Conservation (phyloP, 1,140 invertebrate genomes). For the Musca vetustissima region DNA sequence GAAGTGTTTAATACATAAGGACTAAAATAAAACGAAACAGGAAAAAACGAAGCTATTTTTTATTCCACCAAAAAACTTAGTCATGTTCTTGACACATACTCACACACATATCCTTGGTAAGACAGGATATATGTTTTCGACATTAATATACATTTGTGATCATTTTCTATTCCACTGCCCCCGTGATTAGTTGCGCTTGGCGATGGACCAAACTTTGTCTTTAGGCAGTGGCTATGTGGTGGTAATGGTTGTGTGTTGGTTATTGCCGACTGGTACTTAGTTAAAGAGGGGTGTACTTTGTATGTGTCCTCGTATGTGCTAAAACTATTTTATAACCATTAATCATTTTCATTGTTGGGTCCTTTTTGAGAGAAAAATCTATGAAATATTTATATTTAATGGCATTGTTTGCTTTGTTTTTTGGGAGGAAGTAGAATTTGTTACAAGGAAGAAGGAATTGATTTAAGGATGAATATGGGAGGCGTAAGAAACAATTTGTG, state of each 20-base stretch:
- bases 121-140: too few species aligned
- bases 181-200: conserved; percentile 13
- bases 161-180: conserved; percentile 11
- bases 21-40: neutral
- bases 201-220: too few species aligned
- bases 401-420: conserved; percentile 11
- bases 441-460: neutral
- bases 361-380: neutral
- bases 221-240: neutral
- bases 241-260: too few species aligned
- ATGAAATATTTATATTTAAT: conserved; percentile 23
- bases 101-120: neutral
- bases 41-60: conserved; percentile 2
- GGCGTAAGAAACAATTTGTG: conserved; percentile 1
- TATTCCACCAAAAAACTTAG: conserved; percentile 9
- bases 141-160: neutral
- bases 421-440: neutral
- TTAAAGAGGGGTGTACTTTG: neutral
- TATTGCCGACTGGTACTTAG: too few species aligned
- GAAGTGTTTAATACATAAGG: conserved; percentile 21
- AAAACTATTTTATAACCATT: conserved; percentile 31
- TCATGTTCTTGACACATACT: conserved; percentile 5
- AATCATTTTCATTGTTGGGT: conserved; percentile 35
- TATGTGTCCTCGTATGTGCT: neutral
- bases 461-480: neutral